Base-by-base conservation (phyloP, 2,797 vertebrate genomes). In the Todus mexicanus region DNA sequence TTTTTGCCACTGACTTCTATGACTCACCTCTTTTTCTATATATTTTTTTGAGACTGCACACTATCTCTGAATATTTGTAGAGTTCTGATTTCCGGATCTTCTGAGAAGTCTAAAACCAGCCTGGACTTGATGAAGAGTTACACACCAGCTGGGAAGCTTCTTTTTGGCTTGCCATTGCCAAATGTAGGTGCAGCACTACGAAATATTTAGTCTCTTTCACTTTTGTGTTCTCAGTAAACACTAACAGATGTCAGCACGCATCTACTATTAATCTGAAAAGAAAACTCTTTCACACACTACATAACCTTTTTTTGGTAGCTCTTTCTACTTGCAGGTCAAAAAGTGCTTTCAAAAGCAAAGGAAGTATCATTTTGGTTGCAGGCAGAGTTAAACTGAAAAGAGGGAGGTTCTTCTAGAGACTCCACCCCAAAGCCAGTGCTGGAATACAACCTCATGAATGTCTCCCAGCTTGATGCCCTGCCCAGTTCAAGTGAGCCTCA, bases 171-270 rank as follows among this genome's bases (percentile, higher is more conserved):
- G n/a, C 54, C 72, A 31, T 71, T 80, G 89, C 63, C 74, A 92
- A 90, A 66, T 25, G 21, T 84, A 92, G 75, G 87, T 90, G 57
- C 87, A 75, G 47, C 11, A 53, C 79, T 91, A 59, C 38, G 54
- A 83, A 91, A 87, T 63, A 89, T 59, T 94, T 71, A 83, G 50
- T 63, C 7, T 72, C 59, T 69, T 91, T 91, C 38, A 80, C 80
- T 91, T 94, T 83, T 75, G 64, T 51, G 50, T 78, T 92, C 89
- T 81, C 74, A 81, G 82, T 89, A 89, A 91, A 91, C 72, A 87
- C 25, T 75, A 75, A 85, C 43, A 70, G 82, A 94, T 84, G 82
- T 56, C 81, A 90, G 54, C 33, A 90, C 47, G 21, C 42, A 78
- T 78, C 70, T 48, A 89, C 43, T 75, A 64, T 80, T 85, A 89